Evolutionary conservation across 2,797 vertebrate genomes (phyloP).

Genomic region (Molossus molossus): DNA sequence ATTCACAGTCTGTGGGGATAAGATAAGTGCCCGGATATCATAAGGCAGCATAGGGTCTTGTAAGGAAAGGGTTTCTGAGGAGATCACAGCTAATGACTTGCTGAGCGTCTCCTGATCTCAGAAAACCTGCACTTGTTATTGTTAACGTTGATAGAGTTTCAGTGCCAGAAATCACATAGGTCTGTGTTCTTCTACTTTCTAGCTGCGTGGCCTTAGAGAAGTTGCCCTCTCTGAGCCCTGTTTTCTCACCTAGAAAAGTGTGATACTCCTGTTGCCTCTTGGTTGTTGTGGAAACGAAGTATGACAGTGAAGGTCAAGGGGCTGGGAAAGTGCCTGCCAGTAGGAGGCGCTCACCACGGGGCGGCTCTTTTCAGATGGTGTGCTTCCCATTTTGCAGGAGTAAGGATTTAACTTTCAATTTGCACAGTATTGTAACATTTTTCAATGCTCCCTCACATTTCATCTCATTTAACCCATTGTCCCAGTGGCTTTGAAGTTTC

Average conservation of each 20-base stretch:
- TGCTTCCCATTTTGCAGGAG: background rate
- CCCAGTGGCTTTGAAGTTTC: conserved; percentile 59
- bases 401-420: background rate
- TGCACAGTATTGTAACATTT: background rate
- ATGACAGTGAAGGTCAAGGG: conserved; percentile 16
- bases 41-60: background rate
- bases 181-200: background rate
- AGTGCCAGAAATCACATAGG: background rate
- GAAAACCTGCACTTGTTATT: background rate
- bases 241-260: conserved; percentile 36
- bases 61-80: background rate
- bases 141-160: background rate
- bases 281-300: conserved; percentile 10
- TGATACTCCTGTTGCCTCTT: background rate
- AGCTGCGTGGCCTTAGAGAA: background rate
- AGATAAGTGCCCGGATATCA: background rate
- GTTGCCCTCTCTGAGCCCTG: conserved; percentile 16
- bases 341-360: background rate
- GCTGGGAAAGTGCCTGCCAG: background rate
- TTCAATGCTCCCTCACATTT: conserved; percentile 53
- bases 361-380: background rate
- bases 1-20: background rate
- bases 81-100: background rate
- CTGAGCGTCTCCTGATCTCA: background rate
- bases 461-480: conserved; percentile 57